Evolutionary conservation across 2,888 invertebrate genomes (phyloP), one percentile per base, ranked within the genome.

Genomic region (Rhorus exstirpatorius): DNA sequence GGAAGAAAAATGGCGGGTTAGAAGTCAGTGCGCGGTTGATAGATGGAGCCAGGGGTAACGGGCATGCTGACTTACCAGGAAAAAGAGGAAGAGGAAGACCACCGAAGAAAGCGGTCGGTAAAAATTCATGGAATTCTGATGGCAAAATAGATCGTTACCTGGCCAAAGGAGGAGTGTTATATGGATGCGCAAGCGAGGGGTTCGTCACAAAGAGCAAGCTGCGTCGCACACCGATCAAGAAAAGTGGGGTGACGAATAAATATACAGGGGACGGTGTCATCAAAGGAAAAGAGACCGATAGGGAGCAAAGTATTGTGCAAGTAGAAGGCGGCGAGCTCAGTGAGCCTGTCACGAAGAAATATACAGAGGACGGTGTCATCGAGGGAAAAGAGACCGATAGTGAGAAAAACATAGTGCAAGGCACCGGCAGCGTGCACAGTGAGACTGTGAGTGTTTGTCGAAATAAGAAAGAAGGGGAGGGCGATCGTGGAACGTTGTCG

Each of bases 111-210:
- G 35, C 12, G 38, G 35, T 3, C 35, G 67, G 68, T 31, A 68
- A 68, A 41, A 49, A 4, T 14, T 10, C 41, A 12, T 1, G 21
- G 63, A 7, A n/a, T 2, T 7, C 31, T 0, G 58, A 14, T 26
- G 72, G 60, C 26, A 72, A 58, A 46, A 72, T 72, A 58, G 58
- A 60, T 7, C 46, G 60, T 1, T 72, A 44, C 46, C 14, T 72
- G 10, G 14, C 10, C 24, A 72, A 49, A 49, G 72, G 61, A 0
- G 60, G n/a, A 0, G 46, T 10, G 46, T 1, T 6, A 38, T 10
- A 60, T 17, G 60, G 19, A 44, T 0, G 19, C 14, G 21, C 26
- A 21, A 53, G 53, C 3, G 68, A 53, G 1, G 24, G 17, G 0
- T 68, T 68, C 3, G 38, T 14, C n/a, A 41, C 53, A 53, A 68